Evolutionary conservation across 2,797 vertebrate genomes (phyloP), one percentile per base, ranked within the genome.

Genomic region (Rhinichthys osculus): DNA sequence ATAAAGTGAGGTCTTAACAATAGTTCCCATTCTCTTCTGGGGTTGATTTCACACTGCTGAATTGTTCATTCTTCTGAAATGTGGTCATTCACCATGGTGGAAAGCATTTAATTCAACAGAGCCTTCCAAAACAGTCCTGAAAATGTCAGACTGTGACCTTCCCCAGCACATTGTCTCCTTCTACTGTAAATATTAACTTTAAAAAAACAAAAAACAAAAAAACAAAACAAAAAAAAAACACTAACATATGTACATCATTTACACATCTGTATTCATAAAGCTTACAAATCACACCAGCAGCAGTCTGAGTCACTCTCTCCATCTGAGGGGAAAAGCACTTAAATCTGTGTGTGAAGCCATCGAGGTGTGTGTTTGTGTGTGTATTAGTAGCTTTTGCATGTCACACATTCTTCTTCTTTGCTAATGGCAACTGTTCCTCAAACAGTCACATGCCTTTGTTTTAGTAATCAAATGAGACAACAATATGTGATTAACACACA

Each of bases 231-330:
- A 67, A 83, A 87, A 86, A 86, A 16, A 73, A 78, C 52, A 82
- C 70, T 80, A 85, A 44, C 80, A 86, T 91, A 91, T 90, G 85
- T 89, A 90, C 91, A 92, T 89, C 83, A 92, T 92, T 89, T 90
- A 91, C 90, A 91, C 72, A 90, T 87, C 38, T 74, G 86, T 87
- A 82, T 87, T 89, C 79, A 87, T 88, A 89, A 90, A 91, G 90
- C 89, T 88, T 87, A 87, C 66, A 87, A 66, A 87, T 78, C 52
- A 87, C 86, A 78, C 85, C 88, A 89, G 87, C 84, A 91, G 86
- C 85, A 90, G 78, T 86, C 79, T 85, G 81, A 82, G 33, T 77
- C 71, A 27, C 77, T 85, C 66, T 81, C 47, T 83, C 69, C 42
- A 27, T 80, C n/a, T 78, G 69, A 85, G 81, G 66, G 70, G 64